Evolutionary conservation across 2,113 vertebrate species (phyloP).

Genomic region (Dipodomys stephensi): DNA sequence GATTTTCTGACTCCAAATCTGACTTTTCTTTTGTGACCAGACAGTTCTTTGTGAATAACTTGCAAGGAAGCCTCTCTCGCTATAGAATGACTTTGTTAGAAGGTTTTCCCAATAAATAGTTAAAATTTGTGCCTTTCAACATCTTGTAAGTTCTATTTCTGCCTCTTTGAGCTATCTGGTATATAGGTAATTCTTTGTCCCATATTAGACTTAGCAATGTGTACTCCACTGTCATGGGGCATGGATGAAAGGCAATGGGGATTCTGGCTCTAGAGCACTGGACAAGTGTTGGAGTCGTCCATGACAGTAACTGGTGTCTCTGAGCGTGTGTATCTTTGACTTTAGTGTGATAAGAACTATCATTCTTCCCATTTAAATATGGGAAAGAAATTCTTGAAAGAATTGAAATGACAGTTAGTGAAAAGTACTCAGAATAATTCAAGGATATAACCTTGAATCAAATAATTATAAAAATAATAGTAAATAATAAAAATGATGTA

Average conservation of each 20-base stretch:
- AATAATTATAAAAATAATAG: background rate
- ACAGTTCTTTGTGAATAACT: background rate
- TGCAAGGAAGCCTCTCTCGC: background rate
- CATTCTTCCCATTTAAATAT: background rate
- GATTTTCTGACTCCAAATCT: background rate
- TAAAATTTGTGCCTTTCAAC: background rate
- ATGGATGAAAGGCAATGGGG: too few species aligned
- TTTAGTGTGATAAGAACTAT: constrained; percentile 1
- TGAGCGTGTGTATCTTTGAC: background rate
- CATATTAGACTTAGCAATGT: too few species aligned
- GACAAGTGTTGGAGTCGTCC: too few species aligned
- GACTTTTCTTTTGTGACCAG: background rate
- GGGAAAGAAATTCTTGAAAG: background rate
- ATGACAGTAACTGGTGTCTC: too few species aligned
- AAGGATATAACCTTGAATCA: background rate
- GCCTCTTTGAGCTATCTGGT: too few species aligned
- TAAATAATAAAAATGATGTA: background rate
- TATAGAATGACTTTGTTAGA: background rate
- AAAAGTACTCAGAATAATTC: constrained; percentile 10
- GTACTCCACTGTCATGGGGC: too few species aligned
- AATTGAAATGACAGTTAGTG: background rate
- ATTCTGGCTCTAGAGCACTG: too few species aligned
- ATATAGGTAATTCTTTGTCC: too few species aligned
- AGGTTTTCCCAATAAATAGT: background rate
- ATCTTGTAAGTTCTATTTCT: background rate